Evolutionary conservation across 1,140 invertebrate genomes (phyloP), one percentile per base, ranked within the genome.

Genomic region (Stegodyphus dumicola): DNA sequence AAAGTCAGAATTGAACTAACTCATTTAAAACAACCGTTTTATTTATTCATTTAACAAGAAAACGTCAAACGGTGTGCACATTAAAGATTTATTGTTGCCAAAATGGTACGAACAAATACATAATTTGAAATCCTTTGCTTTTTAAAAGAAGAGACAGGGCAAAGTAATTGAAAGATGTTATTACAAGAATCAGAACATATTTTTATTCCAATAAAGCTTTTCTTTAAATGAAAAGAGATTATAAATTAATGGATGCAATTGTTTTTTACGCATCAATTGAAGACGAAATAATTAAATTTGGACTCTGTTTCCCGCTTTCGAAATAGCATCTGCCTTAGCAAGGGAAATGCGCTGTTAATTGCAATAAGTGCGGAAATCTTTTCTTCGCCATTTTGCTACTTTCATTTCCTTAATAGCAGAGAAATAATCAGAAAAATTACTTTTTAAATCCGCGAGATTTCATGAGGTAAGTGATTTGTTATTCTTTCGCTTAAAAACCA

Each of bases 81-180:
- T 71, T 71, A 71, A 71, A 71, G 69, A 71, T 71, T 70, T 71
- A 71, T 71, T 71, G 69, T 51, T 71, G 33, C 69, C 69, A 71
- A 49, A 71, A 71, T 9, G 69, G 15, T 5, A 71, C 13, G 33
- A 71, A 71, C 33, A 71, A 6, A 49, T 33, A 13, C 33, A 49
- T 71, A 71, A 71, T 71, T 71, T 71, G 18, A 33, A n/a, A 11
- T 48, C 49, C 6, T 71, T 71, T 71, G 9, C 49, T 9, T 13
- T 49, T 51, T 11, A 48, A n/a, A 9, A 51, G 48, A 71, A 71
- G 33, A 71, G 56, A 9, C 1, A 9, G 15, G 56, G 15, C 48
- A 71, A 11, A 51, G 33, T 71, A 71, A 71, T 71, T 71, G 69
- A 71, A 71, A 33, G 69, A 71, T 71, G 69, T 33, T 71, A 71